These are phyloP conservation scores for honey bee (Apis mellifera) DNA, from an alignment of 1,140 invertebrate species.

Conservation along the genomic window Amel_HAv3.1 CM009936.2:17310001-17310500, in stretches of 20 bases:
- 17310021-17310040: constrained; percentile 70
- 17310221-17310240: too few species aligned
- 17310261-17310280: too few species aligned
- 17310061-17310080: constrained; percentile 44
- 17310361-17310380: constrained; percentile 59
- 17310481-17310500: constrained; percentile 53
- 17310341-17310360: constrained; percentile 55
- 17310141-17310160: constrained; percentile 66
- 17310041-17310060: constrained; percentile 72
- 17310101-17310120: too few species aligned
- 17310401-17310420: constrained; percentile 62
- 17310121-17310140: constrained; percentile 27
- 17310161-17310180: constrained; percentile 60
- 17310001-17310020: constrained; percentile 47
- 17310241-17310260: too few species aligned
- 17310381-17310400: constrained; percentile 30
- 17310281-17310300: too few species aligned
- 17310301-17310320: neutral
- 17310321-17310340: constrained; percentile 35
- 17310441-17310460: constrained; percentile 50
- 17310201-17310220: constrained; percentile 7
- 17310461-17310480: constrained; percentile 16
- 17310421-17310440: constrained; percentile 49
- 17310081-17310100: constrained; percentile 5
- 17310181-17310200: neutral